A percentile compares a stretch with the other conserved stretches of the same genome.
Evolutionary conservation across 2,113 vertebrate genomes (phyloP).

Genomic region (Datnioides undecimradiatus): DNA sequence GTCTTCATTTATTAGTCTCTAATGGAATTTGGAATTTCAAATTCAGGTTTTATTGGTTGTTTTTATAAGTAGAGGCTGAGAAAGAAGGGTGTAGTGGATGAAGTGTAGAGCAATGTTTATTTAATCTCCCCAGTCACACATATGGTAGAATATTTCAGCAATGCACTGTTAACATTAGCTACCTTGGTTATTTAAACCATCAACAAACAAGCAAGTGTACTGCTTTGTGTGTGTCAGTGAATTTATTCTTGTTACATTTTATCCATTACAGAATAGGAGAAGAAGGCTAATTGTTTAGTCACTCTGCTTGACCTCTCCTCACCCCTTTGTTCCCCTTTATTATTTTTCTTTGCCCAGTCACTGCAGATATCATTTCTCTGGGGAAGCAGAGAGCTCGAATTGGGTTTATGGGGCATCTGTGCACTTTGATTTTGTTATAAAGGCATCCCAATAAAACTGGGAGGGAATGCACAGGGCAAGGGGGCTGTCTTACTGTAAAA

Average conservation of each 20-base stretch:
- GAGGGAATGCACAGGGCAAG: conserved; percentile 30
- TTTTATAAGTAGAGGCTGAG: not conserved
- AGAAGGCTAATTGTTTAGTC: conserved; percentile 25
- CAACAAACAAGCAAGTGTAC: not conserved
- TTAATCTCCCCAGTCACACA: not conserved
- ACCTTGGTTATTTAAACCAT: not conserved
- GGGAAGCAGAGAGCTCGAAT: conserved; percentile 36
- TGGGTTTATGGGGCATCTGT: conserved; percentile 56
- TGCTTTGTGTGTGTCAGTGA: too few species aligned
- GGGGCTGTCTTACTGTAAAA: conserved; percentile 41
- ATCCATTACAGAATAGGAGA: not conserved
- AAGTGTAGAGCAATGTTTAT: not conserved
- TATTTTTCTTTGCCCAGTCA: conserved; percentile 31
- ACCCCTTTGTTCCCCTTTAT: not conserved
- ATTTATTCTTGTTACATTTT: conserved; percentile 9
- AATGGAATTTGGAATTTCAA: not conserved
- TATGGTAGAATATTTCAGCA: conserved; percentile 16
- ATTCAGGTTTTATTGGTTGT: not conserved
- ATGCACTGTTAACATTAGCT: not conserved
- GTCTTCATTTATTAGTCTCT: not conserved
- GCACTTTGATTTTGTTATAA: conserved; percentile 67
- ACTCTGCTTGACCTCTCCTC: conserved; percentile 31
- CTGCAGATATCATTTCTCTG: conserved; percentile 52
- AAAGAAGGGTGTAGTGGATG: not conserved
- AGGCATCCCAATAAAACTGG: conserved; percentile 66